Evolutionary conservation across 1,140 invertebrate species (phyloP).

Genomic region (Oryzaephilus surinamensis): DNA sequence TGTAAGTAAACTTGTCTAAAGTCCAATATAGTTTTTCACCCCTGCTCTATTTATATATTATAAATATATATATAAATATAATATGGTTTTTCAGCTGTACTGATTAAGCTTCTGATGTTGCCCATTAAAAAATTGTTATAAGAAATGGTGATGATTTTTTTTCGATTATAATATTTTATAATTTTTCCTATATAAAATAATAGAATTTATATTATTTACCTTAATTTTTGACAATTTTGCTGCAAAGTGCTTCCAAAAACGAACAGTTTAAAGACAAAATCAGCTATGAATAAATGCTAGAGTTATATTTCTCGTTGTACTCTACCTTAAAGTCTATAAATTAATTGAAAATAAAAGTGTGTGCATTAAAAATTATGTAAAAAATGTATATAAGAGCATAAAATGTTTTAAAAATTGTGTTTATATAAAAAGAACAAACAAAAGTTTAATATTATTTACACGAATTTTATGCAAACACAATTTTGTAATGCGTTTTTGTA

Average conservation of each 20-base stretch:
- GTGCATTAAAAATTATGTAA: not conserved
- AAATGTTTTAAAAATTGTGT: conserved; percentile 5
- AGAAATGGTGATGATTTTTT: conserved; percentile 12
- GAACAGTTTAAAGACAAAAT: not conserved
- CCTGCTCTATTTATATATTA: conserved; percentile 20
- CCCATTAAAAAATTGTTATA: conserved; percentile 21
- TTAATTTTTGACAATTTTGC: not conserved
- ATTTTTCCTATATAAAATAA: conserved; percentile 1
- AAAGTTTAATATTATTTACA: not conserved
- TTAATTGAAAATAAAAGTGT: conserved; percentile 11
- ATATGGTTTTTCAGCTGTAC: conserved; percentile 15
- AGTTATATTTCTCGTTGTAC: conserved; percentile 23
- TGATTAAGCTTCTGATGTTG: conserved; percentile 20
- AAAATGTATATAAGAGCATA: conserved; percentile 8
- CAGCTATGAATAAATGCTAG: conserved; percentile 10
- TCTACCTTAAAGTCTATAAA: conserved; percentile 20
- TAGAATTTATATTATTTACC: not conserved
- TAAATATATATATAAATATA: not conserved
- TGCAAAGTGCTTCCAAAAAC: too few relatives aligned
- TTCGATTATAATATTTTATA: not conserved
- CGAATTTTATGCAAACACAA: not conserved
- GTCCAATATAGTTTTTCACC: conserved; percentile 14
- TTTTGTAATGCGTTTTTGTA: not conserved
- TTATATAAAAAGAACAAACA: too few relatives aligned
- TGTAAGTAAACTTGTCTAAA: conserved; percentile 12